Evolutionary conservation across 2,888 invertebrate species (phyloP), one percentile per base, ranked within the genome.

Genomic region (Pollenia labialis): DNA sequence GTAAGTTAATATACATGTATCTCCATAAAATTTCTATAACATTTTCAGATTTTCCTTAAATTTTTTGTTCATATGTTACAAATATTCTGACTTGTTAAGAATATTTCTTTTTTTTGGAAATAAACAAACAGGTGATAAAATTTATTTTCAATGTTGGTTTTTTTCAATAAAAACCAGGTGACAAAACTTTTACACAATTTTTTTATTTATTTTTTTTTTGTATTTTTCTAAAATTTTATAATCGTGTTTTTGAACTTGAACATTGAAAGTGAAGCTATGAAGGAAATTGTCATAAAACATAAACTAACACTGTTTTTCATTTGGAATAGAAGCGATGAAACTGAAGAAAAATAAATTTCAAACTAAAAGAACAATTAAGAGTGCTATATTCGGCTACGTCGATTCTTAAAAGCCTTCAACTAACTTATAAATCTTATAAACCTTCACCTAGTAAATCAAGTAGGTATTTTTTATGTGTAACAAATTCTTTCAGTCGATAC

Each of bases 201-300:
- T 44, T 52, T 56, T 18, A 32, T 79, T 68, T 58, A 54, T 12
- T 12, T 48, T 32, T n/a, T 56, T 58, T 58, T 16, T 74, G 10
- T 18, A 16, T 23, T 58, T 23, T 60, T 48, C 4, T 4, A 46
- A 14, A 56, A 50, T 42, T 60, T 14, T 84, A 9, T 23, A 44
- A 72, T 46, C 12, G 44, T 46, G 84, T 52, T 79, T 74, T 84
- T 84, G 84, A 84, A 84, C 84, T 84, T 84, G 83, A 74, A 58
- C 48, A 71, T 48, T 72, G 48, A 56, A 16, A 81, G 23, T 54
- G 62, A n/a, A 4, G 58, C 40, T 46, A 46, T 71, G 50, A 44
- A 44, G 71, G 40, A 42, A 80, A 75, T 48, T 60, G 32, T 60
- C 10, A 16, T 60, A 60, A 32, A 32, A 16, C 11, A n/a, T 18